Conservation (phyloP, 2,888 invertebrate genomes). For the Lymantria dispar region DNA sequence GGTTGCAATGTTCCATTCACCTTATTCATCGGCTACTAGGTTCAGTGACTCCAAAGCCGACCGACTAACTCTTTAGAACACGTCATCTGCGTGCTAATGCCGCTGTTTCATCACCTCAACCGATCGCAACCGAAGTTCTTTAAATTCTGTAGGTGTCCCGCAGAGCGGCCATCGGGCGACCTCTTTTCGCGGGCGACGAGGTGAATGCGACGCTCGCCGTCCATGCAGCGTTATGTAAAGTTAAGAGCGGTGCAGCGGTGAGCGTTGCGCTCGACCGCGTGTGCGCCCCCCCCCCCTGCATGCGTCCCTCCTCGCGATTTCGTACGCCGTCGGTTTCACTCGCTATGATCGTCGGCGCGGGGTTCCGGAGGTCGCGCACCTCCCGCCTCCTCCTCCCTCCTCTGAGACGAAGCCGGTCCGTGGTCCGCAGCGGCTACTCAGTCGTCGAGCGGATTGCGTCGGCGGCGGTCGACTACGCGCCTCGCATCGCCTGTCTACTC, state of each 20-base stretch:
- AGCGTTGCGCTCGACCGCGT: conserved; percentile 77
- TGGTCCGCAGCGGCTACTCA: conserved; percentile 52
- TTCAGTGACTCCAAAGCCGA: conserved; percentile 75
- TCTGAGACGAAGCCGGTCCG: conserved; percentile 51
- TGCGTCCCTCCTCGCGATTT: conserved; percentile 56
- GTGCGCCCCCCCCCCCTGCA: conserved; percentile 51
- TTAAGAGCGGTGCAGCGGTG: conserved; percentile 68
- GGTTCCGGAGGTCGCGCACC: conserved; percentile 72
- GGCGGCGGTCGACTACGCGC: conserved; percentile 58
- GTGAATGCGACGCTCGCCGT: conserved; percentile 42
- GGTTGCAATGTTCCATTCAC: conserved; percentile 80
- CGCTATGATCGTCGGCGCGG: conserved; percentile 56
- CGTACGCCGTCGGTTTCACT: conserved; percentile 64
- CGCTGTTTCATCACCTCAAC: conserved; percentile 63
- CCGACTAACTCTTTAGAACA: conserved; percentile 66
- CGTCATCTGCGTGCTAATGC: conserved; percentile 75
- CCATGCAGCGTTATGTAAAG: conserved; percentile 75
- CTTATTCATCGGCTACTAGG: conserved; percentile 73
- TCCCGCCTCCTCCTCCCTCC: conserved; percentile 63
- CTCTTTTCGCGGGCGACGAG: conserved; percentile 63
- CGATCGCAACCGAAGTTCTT: conserved; percentile 58
- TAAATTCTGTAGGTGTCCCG: conserved; percentile 70
- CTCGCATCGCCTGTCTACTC: conserved; percentile 30
- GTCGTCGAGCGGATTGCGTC: conserved; percentile 76
- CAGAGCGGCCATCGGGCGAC: conserved; percentile 58